Base-by-base conservation (phyloP, 2,888 invertebrate species). In the Cinara cedri region DNA sequence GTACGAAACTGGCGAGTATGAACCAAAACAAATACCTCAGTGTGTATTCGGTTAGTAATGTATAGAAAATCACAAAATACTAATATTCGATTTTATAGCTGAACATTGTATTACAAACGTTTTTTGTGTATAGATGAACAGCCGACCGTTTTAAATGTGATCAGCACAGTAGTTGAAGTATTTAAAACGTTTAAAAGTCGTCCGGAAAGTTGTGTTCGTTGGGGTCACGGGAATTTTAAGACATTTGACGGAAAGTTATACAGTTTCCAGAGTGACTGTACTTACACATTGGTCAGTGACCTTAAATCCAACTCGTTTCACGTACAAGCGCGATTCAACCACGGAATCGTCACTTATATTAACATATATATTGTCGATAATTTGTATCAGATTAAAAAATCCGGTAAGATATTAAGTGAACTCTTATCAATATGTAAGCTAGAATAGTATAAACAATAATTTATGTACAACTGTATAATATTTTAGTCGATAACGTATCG, bases 191-290 rank as follows among this genome's bases (percentile, higher is more conserved):
- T 21, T 8, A 49, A 60, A 60, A 70, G 21, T 0, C 78, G 68
- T 83, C 89, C 91, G 0, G 92, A 92, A 0, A 88, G 89, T 14
- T 96, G 96, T 84, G 89, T 92, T 78, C 90, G 91, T 1, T 96
- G 95, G 95, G 91, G 91, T 34, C 92, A 92, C 49, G 88, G 89
- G 19, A 94, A 95, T 86, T 91, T 91, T 83, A 93, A 94, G 85
- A 94, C 95, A 0, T 95, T 95, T 84, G 95, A 96, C 86, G 94
- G 94, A 10, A 89, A 90, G 83, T 89, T 94, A 66, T 91, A 83
- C 85, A 93, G 92, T 84, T 93, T 93, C 83, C 88, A 91, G 74
- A 91, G 95, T 0, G 88, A 90, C 0, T 96, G 96, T 85, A 88
- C 91, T 0, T 92, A 95, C 84, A 89, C 91, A 0, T 85, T 96